Conservation (phyloP, 2,797 vertebrate genomes). For the Pygocentrus nattereri region DNA sequence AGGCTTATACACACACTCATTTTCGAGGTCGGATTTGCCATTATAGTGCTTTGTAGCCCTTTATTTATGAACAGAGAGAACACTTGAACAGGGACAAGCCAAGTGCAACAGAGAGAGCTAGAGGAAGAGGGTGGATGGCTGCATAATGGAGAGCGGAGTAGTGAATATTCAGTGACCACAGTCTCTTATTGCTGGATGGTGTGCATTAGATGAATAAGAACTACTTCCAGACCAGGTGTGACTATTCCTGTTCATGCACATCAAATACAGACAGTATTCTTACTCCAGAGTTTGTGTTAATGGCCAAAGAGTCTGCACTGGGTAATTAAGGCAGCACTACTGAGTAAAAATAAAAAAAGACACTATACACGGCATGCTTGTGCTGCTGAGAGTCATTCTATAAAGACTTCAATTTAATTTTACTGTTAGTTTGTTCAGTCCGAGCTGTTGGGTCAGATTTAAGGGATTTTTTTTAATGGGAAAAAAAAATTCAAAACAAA, state of each 20-base stretch:
- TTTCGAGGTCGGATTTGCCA: slow-evolving; percentile 44
- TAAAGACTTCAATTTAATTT: not conserved
- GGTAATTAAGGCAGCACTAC: too few species aligned
- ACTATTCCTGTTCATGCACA: not conserved
- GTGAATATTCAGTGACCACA: slow-evolving; percentile 10
- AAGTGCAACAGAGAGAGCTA: slow-evolving; percentile 53
- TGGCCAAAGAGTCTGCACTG: not conserved
- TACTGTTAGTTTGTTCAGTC: not conserved
- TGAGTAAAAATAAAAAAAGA: not conserved
- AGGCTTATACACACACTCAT: slow-evolving; percentile 42
- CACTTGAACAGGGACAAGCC: slow-evolving; percentile 41
- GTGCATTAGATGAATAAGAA: not conserved
- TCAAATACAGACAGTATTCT: not conserved
- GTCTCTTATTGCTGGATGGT: not conserved
- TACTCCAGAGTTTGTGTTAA: slow-evolving; percentile 9
- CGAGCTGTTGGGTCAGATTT: not conserved
- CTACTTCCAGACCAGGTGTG: not conserved
- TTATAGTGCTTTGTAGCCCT: slow-evolving; percentile 42
- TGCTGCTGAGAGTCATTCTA: not conserved
- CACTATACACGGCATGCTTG: not conserved
- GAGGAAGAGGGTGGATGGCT: slow-evolving; percentile 48
- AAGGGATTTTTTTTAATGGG: too few species aligned
- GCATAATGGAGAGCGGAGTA: slow-evolving; percentile 4
- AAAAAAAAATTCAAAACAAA: too few species aligned
- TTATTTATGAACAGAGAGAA: slow-evolving; percentile 42